phyloP scores from a whole-genome alignment of 37 sponge, comb jelly and placozoan genomes.

The Tethya wilhelma region DNA sequence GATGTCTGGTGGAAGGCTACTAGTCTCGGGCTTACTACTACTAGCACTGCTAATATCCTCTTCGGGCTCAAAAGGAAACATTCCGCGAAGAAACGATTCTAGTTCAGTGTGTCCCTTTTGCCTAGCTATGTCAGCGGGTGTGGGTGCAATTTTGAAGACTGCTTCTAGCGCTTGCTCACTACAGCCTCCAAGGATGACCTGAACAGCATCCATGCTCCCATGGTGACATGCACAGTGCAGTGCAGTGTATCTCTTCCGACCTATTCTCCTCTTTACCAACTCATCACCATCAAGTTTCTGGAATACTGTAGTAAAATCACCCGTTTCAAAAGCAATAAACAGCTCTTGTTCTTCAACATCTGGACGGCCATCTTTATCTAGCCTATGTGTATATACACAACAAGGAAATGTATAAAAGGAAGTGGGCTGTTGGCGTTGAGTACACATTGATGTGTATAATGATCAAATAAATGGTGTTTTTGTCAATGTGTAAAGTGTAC shows the following conservation, averaged over 20 bases:
- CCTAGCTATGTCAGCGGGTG: neutral
- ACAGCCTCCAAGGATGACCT: neutral
- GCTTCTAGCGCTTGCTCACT: neutral
- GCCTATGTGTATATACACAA: neutral
- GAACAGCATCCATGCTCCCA: neutral
- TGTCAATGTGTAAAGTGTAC: too few species aligned
- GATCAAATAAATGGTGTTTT: too few species aligned
- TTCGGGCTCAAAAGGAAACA: neutral
- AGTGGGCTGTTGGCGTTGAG: too few species aligned
- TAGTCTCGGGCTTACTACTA: too few species aligned
- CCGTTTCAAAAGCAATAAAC: neutral
- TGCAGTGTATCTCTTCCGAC: neutral
- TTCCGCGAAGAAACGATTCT: neutral
- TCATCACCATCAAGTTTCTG: neutral
- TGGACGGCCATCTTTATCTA: neutral
- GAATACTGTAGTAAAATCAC: neutral
- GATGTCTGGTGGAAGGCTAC: neutral
- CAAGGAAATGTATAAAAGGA: too few species aligned
- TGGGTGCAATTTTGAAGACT: neutral
- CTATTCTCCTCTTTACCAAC: neutral
- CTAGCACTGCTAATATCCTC: neutral
- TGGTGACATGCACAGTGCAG: conserved; percentile 15
- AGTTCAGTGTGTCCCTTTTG: neutral
- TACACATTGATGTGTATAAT: too few species aligned
- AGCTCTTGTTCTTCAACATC: neutral